phyloP scores from a whole-genome alignment of 2,888 invertebrate genomes.

The Synergus gifuensis region DNA sequence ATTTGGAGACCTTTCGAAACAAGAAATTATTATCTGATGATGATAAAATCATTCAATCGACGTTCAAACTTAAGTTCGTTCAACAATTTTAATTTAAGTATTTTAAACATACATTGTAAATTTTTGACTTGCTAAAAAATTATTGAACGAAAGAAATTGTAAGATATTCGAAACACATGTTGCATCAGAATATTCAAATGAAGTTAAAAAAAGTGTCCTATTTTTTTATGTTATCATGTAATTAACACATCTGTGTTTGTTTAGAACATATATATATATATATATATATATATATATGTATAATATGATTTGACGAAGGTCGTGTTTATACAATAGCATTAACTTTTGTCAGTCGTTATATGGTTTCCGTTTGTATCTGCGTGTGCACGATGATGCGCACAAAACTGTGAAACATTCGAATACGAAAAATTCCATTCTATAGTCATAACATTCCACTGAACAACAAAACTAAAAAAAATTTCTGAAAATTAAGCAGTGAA shows the following conservation, averaged over 20 bases:
- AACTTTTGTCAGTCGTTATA: neutral
- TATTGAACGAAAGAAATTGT: neutral
- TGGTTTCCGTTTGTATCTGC: neutral
- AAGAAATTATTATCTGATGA: neutral
- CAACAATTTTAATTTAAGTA: neutral
- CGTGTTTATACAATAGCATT: constrained; percentile 21
- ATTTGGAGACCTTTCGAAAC: neutral
- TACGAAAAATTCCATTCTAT: neutral
- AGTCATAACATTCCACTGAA: too few relatives aligned
- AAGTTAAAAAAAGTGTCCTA: neutral
- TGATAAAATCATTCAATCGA: neutral
- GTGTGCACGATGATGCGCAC: neutral
- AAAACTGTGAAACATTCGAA: neutral
- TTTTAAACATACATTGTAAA: neutral
- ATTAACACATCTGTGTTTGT: constrained; percentile 21
- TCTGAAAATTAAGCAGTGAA: neutral
- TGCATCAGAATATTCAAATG: neutral
- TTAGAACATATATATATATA: neutral
- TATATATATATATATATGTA: too few relatives aligned
- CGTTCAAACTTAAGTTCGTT: neutral
- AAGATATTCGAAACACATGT: neutral
- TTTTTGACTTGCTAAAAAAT: neutral
- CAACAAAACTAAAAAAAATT: too few relatives aligned
- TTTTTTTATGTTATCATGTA: neutral
- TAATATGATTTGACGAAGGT: constrained; percentile 22